Evolutionary conservation across 2,797 vertebrate genomes (phyloP).

Genomic region (Benthosema pterotum): DNA sequence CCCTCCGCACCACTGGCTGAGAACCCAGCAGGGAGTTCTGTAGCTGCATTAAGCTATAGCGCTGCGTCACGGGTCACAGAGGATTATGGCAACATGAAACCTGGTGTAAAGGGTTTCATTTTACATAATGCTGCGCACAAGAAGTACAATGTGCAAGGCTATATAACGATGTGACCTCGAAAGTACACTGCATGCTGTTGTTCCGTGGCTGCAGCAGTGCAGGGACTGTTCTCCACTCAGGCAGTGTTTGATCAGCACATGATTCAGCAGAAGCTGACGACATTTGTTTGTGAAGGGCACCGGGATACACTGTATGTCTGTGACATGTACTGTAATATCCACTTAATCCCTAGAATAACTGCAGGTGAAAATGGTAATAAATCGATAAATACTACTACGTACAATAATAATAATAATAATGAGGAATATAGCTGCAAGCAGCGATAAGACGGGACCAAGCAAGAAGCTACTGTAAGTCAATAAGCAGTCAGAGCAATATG

Average conservation of each 20-base stretch:
- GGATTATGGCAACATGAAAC: slow-evolving; percentile 14
- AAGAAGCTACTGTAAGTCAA: no score
- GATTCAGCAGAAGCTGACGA: slow-evolving; percentile 10
- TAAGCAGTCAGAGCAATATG: no score
- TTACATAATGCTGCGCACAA: slow-evolving; percentile 27
- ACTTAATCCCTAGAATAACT: no score
- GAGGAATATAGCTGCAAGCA: no score
- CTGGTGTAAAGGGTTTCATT: slow-evolving; percentile 22
- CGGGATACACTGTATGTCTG: no score
- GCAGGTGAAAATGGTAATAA: no score
- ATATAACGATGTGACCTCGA: not conserved
- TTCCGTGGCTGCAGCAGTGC: not conserved
- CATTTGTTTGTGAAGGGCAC: not conserved
- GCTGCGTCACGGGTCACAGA: slow-evolving; percentile 32
- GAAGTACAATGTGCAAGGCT: slow-evolving; percentile 9
- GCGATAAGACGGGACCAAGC: no score
- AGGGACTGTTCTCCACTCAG: not conserved
- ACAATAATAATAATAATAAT: no score
- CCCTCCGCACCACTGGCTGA: slow-evolving; percentile 15
- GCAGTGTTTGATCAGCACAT: slow-evolving; percentile 4
- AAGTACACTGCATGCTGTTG: not conserved
- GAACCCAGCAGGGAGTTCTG: slow-evolving; percentile 47
- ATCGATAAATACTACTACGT: no score
- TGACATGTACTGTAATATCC: no score
- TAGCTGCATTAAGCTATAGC: slow-evolving; percentile 36